Conservation (phyloP, 1,140 invertebrate genomes). For the Uloborus diversus region DNA sequence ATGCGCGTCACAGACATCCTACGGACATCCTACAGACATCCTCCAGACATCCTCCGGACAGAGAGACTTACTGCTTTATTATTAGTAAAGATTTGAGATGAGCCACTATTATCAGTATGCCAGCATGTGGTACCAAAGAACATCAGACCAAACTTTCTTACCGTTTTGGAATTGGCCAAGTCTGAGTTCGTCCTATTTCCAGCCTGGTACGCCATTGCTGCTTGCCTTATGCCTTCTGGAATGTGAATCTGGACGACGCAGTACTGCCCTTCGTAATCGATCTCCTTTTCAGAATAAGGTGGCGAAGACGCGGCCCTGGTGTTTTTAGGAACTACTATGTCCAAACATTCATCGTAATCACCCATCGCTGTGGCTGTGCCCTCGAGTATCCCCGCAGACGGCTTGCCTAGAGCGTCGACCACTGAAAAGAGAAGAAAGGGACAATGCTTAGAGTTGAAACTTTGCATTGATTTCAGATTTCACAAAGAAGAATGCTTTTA, state of each 20-base stretch:
- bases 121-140: too few species aligned
- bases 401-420: constrained; percentile 60
- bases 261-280: constrained; percentile 39
- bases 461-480: too few species aligned
- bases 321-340: constrained; percentile 26
- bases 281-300: constrained; percentile 5
- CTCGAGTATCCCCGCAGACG: constrained; percentile 58
- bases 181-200: constrained; percentile 32
- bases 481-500: too few species aligned
- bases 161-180: constrained; percentile 43
- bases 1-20: too few species aligned
- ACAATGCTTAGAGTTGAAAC: too few species aligned
- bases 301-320: neutral
- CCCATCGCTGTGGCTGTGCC: constrained; percentile 58
- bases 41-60: too few species aligned
- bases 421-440: constrained; percentile 44
- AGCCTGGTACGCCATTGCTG: constrained; percentile 47
- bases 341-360: constrained; percentile 58
- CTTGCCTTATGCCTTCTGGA: constrained; percentile 18
- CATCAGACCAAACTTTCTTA: constrained; percentile 17
- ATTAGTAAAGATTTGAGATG: too few species aligned
- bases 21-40: too few species aligned
- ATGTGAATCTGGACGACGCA: constrained; percentile 43
- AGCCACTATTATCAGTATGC: too few species aligned
- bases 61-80: too few species aligned